Evolutionary conservation across 1,140 invertebrate genomes (phyloP), one percentile per base, ranked within the genome.

Genomic region (Agrilus planipennis): DNA sequence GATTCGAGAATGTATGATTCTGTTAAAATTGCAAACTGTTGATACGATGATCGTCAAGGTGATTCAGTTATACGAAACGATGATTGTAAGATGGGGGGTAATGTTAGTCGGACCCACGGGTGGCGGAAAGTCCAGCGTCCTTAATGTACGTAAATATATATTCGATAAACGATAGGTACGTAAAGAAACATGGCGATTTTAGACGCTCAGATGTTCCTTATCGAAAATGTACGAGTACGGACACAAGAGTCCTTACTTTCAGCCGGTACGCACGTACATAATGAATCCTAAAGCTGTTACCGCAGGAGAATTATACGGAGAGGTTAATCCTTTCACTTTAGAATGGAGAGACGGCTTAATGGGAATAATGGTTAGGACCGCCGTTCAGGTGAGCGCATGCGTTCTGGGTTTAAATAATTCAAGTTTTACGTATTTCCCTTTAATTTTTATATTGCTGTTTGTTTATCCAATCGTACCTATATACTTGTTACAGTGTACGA

Each of bases 31-130:
- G 4, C 79, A 84, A 60, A 57, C 76, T 1, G 76, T 77, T 46
- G 46, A 63, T 1, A 75, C 75, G 37, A 74, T 76, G 32, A 71
- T 89, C 15, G 63, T 72, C 19, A 93, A 94, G 70, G 77, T 81
- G 17, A 79, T 87, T 28, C 84, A 89, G 61, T 64, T 92, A 7
- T 85, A 90, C 54, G 89, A 93, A 61, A 93, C 88, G 29, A 87
- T 94, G 83, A 78, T 83, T 51, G 88, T 93, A 1, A 71, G 89
- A 21, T 89, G 91, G 72, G 89, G 89, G 15, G 88, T 93, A 14
- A 93, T 94, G 87, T 68, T 92, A 18, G 88, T 93, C 7, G 90
- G 91, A 4, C 82, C 85, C 2, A 88, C 89, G 0, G 84, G 84
- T 28, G 78, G 84, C 1, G 84, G 84, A 3, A 89, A 89, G 62